Base-by-base conservation (phyloP, 2,113 vertebrate genomes). In the Larimichthys crocea region DNA sequence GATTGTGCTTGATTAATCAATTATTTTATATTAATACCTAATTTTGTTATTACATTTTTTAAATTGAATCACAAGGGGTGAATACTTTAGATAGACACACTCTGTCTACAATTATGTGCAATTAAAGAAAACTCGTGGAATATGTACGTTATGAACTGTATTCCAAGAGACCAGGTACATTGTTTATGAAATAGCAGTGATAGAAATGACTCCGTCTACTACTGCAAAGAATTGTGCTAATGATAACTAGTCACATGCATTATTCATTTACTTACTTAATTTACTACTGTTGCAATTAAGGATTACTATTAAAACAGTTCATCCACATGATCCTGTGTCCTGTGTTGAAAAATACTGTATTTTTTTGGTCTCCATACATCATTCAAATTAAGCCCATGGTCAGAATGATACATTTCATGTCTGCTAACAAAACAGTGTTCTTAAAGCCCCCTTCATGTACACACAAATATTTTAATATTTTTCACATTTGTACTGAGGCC, bases 171-270 rank as follows among this genome's bases (percentile, higher is more conserved):
- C 3, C 31, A 48, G 11, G 4, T 60, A 16, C 3, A 62, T 40
- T 49, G 10, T 29, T 80, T 61, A 26, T 59, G 4, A 71, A 64
- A 70, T 1, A 35, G 61, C 26, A 53, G 15, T 59, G n/a, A 78
- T 19, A 48, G 62, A 66, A 67, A 56, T 49, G 0, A 68, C 12
- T 10, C 20, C 49, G 1, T 63, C 29, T 40, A 80, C 29, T 40
- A 80, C n/a, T 2, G 3, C 69, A 67, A 57, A 31, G 1, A 42
- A 46, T 46, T 5, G 8, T 35, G 52, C 46, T 11, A 2, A 55
- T 83, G 22, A 78, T 16, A 65, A 82, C 48, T 24, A 49, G 4
- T 26, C 22, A 57, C 29, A 52, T 71, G 12, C 49, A 20, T 64
- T 16, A 63, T 46, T 60, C 53, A 66, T 22, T 52, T n/a, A 9